phyloP scores from a whole-genome alignment of 2,888 invertebrate species.

The Oxyteleia sp. region DNA sequence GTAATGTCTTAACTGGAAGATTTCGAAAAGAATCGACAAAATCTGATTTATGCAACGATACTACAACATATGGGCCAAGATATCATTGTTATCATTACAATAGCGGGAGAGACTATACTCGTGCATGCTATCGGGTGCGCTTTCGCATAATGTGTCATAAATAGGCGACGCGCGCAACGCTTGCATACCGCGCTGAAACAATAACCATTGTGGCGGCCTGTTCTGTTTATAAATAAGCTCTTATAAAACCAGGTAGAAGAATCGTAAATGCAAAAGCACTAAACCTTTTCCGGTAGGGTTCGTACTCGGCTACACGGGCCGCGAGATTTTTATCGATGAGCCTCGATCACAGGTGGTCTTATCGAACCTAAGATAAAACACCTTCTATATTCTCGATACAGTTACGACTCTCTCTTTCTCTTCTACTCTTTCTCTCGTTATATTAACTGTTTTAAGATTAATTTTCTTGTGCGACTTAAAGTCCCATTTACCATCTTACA shows the following conservation, averaged over 20 bases:
- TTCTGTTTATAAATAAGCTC: conserved; percentile 85
- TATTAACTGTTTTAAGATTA: neutral
- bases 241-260: conserved; percentile 74
- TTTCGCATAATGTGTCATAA: conserved; percentile 88
- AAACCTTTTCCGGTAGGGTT: conserved; percentile 65
- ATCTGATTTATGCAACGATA: conserved; percentile 82
- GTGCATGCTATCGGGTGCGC: conserved; percentile 85
- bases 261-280: conserved; percentile 55
- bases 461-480: neutral
- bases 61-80: conserved; percentile 78
- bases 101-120: conserved; percentile 83
- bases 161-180: conserved; percentile 85
- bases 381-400: conserved; percentile 25
- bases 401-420: conserved; percentile 17
- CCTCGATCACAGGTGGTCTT: conserved; percentile 83
- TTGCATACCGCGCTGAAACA: conserved; percentile 85
- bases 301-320: conserved; percentile 34
- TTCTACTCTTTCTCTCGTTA: conserved; percentile 15
- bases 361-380: conserved; percentile 75
- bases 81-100: conserved; percentile 86
- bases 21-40: conserved; percentile 35
- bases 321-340: conserved; percentile 83
- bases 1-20: conserved; percentile 19
- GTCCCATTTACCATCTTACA: neutral
- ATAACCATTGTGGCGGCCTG: conserved; percentile 87